Conservation (phyloP, 2,888 invertebrate genomes). For the Diaphora mendica region DNA sequence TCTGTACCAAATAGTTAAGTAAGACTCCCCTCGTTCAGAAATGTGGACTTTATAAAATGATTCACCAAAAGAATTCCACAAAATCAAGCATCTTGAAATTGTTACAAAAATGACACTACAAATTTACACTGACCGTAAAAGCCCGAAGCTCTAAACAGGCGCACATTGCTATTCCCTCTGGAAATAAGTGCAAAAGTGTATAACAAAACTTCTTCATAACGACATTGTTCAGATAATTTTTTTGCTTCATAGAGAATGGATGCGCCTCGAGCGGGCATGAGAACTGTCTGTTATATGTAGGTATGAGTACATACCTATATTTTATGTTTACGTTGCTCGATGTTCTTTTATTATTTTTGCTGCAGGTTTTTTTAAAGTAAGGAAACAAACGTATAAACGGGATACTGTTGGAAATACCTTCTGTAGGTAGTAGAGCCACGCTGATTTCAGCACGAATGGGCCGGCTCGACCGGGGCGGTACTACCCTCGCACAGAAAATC, state of each 20-base stretch:
- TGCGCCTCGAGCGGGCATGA: slow-evolving; percentile 17
- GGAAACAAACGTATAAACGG: no score
- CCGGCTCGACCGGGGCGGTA: no score
- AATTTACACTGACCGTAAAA: slow-evolving; percentile 17
- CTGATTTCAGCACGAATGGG: no score
- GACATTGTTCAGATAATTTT: slow-evolving; percentile 21
- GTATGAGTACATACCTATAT: slow-evolving; percentile 11
- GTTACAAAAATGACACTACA: slow-evolving; percentile 13
- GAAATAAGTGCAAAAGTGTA: slow-evolving; percentile 26
- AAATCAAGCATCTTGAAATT: neutral
- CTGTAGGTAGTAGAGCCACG: no score
- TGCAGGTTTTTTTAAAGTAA: no score
- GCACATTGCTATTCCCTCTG: slow-evolving; percentile 19
- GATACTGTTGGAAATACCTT: no score
- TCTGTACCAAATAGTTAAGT: neutral
- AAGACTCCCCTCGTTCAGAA: neutral
- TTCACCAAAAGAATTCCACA: neutral
- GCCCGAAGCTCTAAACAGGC: slow-evolving; percentile 14
- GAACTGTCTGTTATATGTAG: slow-evolving; percentile 9
- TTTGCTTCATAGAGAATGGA: slow-evolving; percentile 31
- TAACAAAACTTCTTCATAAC: slow-evolving; percentile 29
- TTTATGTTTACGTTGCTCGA: slow-evolving; percentile 2
- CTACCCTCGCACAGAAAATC: no score
- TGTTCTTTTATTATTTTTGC: neutral
- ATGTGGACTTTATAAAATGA: neutral